A percentile compares a stretch with the other conserved stretches of the same genome.
Conservation (phyloP, 2,113 vertebrate species). For the Urocynchramus pylzowi region DNA sequence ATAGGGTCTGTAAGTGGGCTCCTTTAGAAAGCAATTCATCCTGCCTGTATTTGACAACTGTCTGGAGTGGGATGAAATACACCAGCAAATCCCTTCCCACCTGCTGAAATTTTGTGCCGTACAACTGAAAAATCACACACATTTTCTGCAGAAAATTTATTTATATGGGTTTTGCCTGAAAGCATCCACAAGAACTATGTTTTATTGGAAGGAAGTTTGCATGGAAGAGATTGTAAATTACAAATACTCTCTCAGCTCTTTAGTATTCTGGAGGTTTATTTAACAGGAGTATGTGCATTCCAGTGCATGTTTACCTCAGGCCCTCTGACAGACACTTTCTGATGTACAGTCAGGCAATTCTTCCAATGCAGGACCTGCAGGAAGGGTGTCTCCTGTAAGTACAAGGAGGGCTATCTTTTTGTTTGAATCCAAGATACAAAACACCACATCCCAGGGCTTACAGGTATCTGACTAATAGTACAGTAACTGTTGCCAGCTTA, state of each 20-base stretch:
- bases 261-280: background rate
- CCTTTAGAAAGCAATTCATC: background rate
- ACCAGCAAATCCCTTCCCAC: background rate
- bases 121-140: background rate
- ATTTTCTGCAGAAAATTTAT: background rate
- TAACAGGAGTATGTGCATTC: background rate
- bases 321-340: background rate
- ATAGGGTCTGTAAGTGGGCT: background rate
- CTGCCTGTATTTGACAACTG: background rate
- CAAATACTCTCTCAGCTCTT: background rate
- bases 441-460: background rate
- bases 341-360: background rate
- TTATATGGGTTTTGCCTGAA: background rate
- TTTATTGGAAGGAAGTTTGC: background rate
- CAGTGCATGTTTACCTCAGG: background rate
- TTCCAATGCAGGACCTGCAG: background rate
- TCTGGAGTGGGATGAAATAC: background rate
- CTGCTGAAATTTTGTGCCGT: background rate
- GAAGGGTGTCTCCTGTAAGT: background rate
- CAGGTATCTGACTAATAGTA: background rate
- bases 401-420: background rate
- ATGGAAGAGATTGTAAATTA: background rate
- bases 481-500: background rate
- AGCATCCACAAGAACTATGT: background rate
- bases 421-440: background rate